A percentile compares a stretch with the other conserved stretches of the same genome.
Evolutionary conservation across 2,113 vertebrate genomes (phyloP).

Genomic region (Cyanoramphus novaezelandiae): DNA sequence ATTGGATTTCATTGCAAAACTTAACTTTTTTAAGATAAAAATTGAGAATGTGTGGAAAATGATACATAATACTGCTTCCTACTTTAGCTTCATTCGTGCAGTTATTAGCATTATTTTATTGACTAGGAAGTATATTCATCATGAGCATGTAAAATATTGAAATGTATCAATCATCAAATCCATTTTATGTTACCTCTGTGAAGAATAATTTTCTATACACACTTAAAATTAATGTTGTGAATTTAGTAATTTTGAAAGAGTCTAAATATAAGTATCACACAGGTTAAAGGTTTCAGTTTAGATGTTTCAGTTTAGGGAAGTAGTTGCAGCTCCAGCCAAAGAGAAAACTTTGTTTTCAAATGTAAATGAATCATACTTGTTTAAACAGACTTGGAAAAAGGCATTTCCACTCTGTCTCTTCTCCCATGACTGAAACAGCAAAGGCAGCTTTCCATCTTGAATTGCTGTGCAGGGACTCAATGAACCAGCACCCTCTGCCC

Average conservation of each 20-base stretch:
- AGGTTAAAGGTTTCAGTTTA: neutral
- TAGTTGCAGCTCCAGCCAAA: neutral
- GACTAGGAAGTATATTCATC: neutral
- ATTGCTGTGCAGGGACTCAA: neutral
- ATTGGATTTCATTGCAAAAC: neutral
- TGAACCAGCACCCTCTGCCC: neutral
- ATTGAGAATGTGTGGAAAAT: neutral
- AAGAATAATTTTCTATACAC: neutral
- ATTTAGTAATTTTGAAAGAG: neutral
- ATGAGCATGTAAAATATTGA: neutral
- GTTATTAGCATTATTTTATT: neutral
- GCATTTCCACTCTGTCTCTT: neutral
- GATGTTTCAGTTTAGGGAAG: neutral
- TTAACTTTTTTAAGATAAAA: neutral
- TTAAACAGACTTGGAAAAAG: neutral
- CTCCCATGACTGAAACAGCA: neutral
- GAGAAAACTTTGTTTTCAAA: neutral
- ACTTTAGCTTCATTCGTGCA: neutral
- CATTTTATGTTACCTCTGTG: neutral
- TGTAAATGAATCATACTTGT: neutral
- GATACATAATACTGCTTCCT: neutral
- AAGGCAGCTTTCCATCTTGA: neutral
- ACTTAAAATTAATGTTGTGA: neutral
- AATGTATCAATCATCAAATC: neutral
- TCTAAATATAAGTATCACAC: neutral